A percentile compares a stretch with the other conserved stretches of the same genome.
phyloP scores from a whole-genome alignment of 1,140 invertebrate genomes.

The Drosophila seguyi region DNA sequence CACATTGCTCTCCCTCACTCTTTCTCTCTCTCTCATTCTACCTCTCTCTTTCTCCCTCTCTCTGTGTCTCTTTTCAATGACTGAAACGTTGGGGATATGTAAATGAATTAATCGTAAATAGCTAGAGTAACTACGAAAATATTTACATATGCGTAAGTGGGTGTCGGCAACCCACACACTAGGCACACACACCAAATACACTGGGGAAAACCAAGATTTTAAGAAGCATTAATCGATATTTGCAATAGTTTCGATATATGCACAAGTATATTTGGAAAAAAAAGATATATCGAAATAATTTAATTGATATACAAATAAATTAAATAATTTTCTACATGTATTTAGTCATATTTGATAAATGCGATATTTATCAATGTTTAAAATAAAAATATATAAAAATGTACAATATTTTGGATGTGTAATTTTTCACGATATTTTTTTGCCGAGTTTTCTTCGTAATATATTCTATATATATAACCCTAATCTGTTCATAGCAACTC shows the following conservation, averaged over 20 bases:
- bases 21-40: too few species aligned
- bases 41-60: not conserved
- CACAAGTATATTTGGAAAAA: not conserved
- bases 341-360: too few species aligned
- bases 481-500: too few species aligned
- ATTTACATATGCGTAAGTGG: slow-evolving; percentile 63
- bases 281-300: not conserved
- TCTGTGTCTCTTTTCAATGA: slow-evolving; percentile 1
- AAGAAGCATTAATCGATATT: not conserved
- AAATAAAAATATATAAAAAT: not conserved
- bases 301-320: not conserved
- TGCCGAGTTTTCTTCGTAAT: too few species aligned
- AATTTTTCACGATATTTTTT: too few species aligned
- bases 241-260: not conserved
- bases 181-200: slow-evolving; percentile 28
- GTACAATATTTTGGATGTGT: not conserved
- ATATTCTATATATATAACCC: too few species aligned
- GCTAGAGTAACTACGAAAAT: slow-evolving; percentile 60
- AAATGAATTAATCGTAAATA: slow-evolving; percentile 52
- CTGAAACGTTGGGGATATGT: slow-evolving; percentile 33
- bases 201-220: not conserved
- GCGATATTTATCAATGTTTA: not conserved
- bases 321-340: not conserved
- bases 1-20: not conserved
- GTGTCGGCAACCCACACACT: slow-evolving; percentile 43